A percentile compares a stretch with the other conserved stretches of the same genome.
Conservation (phyloP, 2,797 vertebrate genomes). For the Pipistrellus pygmaeus region DNA sequence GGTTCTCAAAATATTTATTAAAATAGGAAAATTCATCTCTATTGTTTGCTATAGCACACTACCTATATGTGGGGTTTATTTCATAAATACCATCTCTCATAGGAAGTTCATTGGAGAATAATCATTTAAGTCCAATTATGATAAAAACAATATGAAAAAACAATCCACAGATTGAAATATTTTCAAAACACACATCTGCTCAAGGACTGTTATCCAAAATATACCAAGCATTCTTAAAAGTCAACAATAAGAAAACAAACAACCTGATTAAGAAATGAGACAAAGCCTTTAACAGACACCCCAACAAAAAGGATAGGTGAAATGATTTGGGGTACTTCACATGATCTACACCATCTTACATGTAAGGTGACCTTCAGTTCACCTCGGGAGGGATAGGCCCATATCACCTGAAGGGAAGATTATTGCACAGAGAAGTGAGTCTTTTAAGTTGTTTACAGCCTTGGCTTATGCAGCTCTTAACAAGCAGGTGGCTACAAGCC, state of each 20-base stretch:
- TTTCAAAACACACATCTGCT: background rate
- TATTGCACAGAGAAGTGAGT: background rate
- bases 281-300: background rate
- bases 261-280: background rate
- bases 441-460: background rate
- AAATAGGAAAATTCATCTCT: background rate
- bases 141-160: background rate
- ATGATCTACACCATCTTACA: background rate
- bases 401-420: background rate
- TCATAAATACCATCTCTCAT: background rate
- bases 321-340: background rate
- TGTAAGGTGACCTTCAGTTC: background rate
- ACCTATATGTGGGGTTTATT: background rate
- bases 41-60: background rate
- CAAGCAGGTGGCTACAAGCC: background rate
- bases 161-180: background rate
- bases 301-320: background rate
- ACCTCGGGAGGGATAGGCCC: background rate
- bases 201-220: background rate
- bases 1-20: background rate
- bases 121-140: background rate
- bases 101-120: background rate
- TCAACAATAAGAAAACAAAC: background rate
- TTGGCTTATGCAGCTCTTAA: background rate
- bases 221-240: background rate